phyloP scores from a whole-genome alignment of 2,888 invertebrate species.

The Myathropa florea region DNA sequence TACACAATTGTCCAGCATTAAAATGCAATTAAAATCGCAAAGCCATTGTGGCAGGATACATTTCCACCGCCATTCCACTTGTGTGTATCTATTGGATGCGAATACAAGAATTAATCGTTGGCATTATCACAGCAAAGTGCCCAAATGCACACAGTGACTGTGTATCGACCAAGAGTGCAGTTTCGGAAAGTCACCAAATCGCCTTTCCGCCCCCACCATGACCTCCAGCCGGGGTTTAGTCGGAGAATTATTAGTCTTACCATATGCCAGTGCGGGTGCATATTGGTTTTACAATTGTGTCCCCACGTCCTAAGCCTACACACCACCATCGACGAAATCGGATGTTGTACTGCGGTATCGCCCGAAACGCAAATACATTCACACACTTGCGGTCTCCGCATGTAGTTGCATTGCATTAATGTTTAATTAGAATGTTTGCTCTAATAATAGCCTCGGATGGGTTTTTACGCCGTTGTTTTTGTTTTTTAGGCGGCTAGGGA shows the following conservation, averaged over 20 bases:
- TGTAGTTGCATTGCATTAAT: constrained; percentile 46
- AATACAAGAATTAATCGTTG: constrained; percentile 33
- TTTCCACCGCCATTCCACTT: neutral
- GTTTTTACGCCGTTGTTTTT: constrained; percentile 14
- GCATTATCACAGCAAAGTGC: constrained; percentile 43
- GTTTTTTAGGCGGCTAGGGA: constrained; percentile 16
- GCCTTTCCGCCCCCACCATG: neutral
- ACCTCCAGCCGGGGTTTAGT: constrained; percentile 6
- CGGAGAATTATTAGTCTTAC: constrained; percentile 28
- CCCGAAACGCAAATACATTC: neutral
- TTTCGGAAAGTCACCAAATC: too few species aligned
- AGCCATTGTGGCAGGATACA: constrained; percentile 4
- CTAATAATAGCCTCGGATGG: constrained; percentile 37
- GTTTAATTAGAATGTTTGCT: constrained; percentile 60
- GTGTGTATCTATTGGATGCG: neutral
- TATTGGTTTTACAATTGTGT: neutral
- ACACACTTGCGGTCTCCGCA: constrained; percentile 1
- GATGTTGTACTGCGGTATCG: neutral
- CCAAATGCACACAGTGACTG: neutral
- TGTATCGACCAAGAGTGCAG: too few species aligned
- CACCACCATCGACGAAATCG: constrained; percentile 8
- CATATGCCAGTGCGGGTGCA: constrained; percentile 4
- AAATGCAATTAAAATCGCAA: constrained; percentile 57
- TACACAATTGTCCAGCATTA: constrained; percentile 54
- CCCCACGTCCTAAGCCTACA: constrained; percentile 5